These are phyloP conservation scores for Hyles lineata DNA, from an alignment of 2,888 invertebrate genomes.

Conservation along the genomic window DNA sequence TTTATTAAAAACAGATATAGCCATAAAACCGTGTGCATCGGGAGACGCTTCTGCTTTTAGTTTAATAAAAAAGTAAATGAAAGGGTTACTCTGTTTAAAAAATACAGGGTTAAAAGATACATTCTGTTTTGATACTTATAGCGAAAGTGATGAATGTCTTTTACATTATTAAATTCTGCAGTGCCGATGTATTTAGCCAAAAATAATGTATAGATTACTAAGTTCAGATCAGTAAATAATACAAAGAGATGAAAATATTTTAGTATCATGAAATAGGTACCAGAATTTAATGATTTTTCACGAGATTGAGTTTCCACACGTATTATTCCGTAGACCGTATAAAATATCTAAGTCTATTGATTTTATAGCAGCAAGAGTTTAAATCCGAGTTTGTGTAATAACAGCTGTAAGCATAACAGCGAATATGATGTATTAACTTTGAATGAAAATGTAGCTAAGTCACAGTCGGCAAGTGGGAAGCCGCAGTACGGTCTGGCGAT, in stretches of 20 bases:
- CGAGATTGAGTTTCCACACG: no score
- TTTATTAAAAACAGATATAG: constrained; percentile 13
- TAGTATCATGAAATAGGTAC: no score
- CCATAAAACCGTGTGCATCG: not conserved
- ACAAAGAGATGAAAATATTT: no score
- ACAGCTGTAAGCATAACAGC: not conserved
- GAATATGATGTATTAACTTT: not conserved
- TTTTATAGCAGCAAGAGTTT: no score
- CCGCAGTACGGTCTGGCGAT: constrained; percentile 73
- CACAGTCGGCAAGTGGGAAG: constrained; percentile 49
- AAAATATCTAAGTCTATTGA: no score
- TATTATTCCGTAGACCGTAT: no score
- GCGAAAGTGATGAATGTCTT: not conserved
- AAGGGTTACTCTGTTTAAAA: not conserved
- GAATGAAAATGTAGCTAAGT: constrained; percentile 46
- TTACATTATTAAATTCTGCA: no score
- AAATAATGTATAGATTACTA: no score
- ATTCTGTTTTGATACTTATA: not conserved
- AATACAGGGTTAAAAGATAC: not conserved
- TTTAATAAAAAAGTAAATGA: constrained; percentile 6
- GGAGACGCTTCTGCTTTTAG: constrained; percentile 2
- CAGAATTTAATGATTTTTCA: no score
- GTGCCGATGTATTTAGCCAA: no score
- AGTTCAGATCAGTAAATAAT: no score
- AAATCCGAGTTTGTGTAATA: not conserved